These are phyloP conservation scores for Amyelois transitella DNA, from an alignment of 1,140 invertebrate species.

Conservation along the genomic window DNA sequence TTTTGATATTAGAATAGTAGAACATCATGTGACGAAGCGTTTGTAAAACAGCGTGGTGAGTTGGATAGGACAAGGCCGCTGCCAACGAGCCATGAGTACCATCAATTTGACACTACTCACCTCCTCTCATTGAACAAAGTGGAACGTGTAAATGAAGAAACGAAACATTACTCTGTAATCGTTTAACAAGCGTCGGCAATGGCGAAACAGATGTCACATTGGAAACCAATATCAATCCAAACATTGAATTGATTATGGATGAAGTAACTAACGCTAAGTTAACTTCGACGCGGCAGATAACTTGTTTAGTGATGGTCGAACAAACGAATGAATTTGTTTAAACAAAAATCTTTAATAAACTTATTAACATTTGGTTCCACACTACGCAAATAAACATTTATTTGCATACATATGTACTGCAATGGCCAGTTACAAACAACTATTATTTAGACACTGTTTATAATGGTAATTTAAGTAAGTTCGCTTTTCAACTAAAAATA, in stretches of 20 bases:
- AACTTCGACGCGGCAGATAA: no score
- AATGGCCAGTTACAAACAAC: no score
- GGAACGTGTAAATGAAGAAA: conserved; percentile 65
- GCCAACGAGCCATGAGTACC: conserved; percentile 35
- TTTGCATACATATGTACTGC: no score
- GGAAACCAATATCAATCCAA: conserved; percentile 62
- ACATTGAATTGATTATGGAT: conserved; percentile 34
- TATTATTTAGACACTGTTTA: no score
- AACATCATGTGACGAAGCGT: no score
- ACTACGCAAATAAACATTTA: no score
- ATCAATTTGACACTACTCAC: conserved; percentile 61
- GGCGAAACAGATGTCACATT: conserved; percentile 49
- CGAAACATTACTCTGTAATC: conserved; percentile 47
- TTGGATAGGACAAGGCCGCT: conserved; percentile 38
- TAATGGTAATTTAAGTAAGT: no score
- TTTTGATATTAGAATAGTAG: no score
- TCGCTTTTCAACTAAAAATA: no score
- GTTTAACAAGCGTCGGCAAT: conserved; percentile 44
- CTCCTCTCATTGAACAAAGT: conserved; percentile 61
- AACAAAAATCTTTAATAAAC: no score
- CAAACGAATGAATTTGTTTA: not conserved
- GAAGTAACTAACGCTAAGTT: conserved; percentile 6
- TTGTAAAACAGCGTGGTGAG: conserved; percentile 28
- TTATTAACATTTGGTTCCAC: no score
- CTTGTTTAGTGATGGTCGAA: not conserved